A percentile compares a stretch with the other conserved stretches of the same genome.
Conservation (phyloP, 2,797 vertebrate genomes). For the Leptodactylus fallax region DNA sequence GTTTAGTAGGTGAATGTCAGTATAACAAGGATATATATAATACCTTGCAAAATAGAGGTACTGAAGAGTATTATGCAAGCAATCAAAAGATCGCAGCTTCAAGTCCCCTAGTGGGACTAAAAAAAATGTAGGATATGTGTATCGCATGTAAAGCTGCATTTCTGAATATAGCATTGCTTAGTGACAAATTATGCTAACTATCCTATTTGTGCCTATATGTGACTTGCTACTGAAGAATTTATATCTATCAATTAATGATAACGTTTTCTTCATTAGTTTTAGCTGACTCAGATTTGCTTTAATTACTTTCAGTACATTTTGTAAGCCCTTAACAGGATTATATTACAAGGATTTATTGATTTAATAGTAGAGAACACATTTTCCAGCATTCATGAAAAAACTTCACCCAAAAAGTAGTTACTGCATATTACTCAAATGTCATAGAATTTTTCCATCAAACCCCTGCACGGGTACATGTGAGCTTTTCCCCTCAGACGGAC, state of each 20-base stretch:
- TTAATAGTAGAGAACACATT: not conserved
- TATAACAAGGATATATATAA: too few species aligned
- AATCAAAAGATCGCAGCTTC: too few species aligned
- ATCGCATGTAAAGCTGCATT: too few species aligned
- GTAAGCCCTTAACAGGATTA: not conserved
- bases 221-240: not conserved
- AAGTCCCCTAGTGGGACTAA: too few species aligned
- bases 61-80: too few species aligned
- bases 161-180: too few species aligned
- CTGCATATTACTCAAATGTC: not conserved
- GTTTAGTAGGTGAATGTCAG: too few species aligned
- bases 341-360: slow-evolving; percentile 8
- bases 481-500: not conserved
- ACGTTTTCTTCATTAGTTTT: not conserved
- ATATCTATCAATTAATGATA: not conserved
- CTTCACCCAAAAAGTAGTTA: not conserved
- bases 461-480: not conserved
- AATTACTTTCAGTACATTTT: not conserved
- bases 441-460: too few species aligned
- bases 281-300: not conserved
- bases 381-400: not conserved
- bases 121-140: too few species aligned
- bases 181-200: too few species aligned
- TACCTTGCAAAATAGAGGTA: too few species aligned
- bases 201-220: too few species aligned